phyloP scores from a whole-genome alignment of 2,113 vertebrate genomes.

The Muntiacus reevesi region DNA sequence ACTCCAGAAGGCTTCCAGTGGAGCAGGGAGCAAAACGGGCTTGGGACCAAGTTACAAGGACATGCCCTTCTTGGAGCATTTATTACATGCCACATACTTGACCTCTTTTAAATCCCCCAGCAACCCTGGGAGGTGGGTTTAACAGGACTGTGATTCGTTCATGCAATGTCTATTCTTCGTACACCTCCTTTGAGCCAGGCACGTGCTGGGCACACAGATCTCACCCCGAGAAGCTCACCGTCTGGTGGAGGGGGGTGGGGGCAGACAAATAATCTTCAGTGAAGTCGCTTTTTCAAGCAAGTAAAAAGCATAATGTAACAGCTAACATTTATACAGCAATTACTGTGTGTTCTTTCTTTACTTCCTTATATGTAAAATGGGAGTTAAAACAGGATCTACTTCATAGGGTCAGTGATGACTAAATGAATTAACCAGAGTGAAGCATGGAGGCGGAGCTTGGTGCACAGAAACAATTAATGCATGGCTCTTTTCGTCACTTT shows the following conservation, averaged over 20 bases:
- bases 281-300: constrained; percentile 44
- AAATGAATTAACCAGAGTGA: background rate
- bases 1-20: background rate
- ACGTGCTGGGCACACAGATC: background rate
- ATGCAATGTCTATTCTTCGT: background rate
- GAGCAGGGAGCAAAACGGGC: background rate
- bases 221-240: background rate
- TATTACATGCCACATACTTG: background rate
- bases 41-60: background rate
- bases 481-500: background rate
- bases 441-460: background rate
- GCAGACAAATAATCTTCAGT: constrained; percentile 39
- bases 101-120: background rate
- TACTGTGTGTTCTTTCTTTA: background rate
- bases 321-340: constrained; percentile 52
- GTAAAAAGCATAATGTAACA: constrained; percentile 42
- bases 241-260: background rate
- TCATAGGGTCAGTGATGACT: background rate
- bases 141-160: background rate
- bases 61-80: background rate
- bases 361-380: constrained; percentile 23
- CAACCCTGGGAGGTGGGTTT: background rate
- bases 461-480: background rate
- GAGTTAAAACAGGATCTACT: background rate
- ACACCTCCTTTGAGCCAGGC: background rate